Percentiles rank a stretch among this genome's conserved stretches.
phyloP scores from a whole-genome alignment of 2,113 vertebrate species.

The Morone saxatilis region DNA sequence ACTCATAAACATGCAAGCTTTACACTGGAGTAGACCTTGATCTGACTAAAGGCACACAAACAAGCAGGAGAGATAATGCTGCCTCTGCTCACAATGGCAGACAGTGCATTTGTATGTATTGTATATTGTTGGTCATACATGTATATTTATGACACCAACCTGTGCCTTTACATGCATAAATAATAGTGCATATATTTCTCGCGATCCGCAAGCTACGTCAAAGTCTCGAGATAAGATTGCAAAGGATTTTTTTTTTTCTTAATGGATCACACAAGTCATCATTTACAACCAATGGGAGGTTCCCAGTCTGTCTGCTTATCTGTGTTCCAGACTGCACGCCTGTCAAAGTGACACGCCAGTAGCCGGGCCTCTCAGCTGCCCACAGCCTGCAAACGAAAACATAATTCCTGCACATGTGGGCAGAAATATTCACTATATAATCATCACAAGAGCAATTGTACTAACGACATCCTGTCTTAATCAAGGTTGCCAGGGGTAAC shows the following conservation, averaged over 20 bases:
- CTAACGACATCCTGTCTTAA: slow-evolving; percentile 64
- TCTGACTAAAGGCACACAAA: slow-evolving; percentile 18
- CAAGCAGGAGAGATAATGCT: not conserved
- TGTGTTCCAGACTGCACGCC: not conserved
- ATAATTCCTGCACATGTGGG: slow-evolving; percentile 49
- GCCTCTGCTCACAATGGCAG: not conserved
- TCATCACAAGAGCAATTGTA: slow-evolving; percentile 70
- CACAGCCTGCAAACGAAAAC: slow-evolving; percentile 1
- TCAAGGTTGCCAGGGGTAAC: slow-evolving; percentile 78
- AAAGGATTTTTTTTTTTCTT: not conserved
- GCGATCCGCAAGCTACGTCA: not conserved
- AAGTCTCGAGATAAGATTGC: not conserved
- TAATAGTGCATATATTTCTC: not conserved
- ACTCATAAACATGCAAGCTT: slow-evolving; percentile 7
- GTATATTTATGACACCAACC: not conserved
- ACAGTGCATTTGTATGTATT: not conserved
- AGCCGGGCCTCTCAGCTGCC: slow-evolving; percentile 34
- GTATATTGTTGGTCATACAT: not conserved
- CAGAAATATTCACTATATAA: slow-evolving; percentile 61
- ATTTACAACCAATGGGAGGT: not conserved
- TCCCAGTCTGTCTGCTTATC: slow-evolving; percentile 30
- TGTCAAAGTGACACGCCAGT: slow-evolving; percentile 9
- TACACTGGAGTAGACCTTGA: slow-evolving; percentile 38
- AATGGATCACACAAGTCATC: not conserved
- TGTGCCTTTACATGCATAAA: not conserved